Evolutionary conservation across 2,888 invertebrate species (phyloP).

Genomic region (Tinea pellionella): DNA sequence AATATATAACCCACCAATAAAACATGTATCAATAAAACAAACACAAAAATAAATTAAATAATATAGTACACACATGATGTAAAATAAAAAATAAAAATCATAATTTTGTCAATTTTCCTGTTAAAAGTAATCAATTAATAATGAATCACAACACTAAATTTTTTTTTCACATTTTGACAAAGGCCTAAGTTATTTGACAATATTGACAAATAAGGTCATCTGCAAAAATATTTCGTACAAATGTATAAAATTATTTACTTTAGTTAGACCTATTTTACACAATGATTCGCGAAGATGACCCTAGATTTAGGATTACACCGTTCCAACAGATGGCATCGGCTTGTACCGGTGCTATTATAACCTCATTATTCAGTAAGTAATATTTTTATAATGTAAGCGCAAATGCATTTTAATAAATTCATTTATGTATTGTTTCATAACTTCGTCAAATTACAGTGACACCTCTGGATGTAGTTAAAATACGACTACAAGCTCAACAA

Average conservation of each 20-base stretch:
- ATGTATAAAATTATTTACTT: not conserved
- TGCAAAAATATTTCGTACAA: not conserved
- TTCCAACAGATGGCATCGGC: constrained; percentile 87
- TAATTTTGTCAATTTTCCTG: too few relatives aligned
- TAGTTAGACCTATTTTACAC: constrained; percentile 15
- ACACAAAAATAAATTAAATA: too few relatives aligned
- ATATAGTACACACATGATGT: too few relatives aligned
- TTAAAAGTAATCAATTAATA: not conserved
- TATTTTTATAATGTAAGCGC: not conserved
- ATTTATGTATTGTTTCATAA: constrained; percentile 7
- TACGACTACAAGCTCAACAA: constrained; percentile 94
- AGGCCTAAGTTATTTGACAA: not conserved
- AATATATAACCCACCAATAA: too few relatives aligned
- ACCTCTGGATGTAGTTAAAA: constrained; percentile 99
- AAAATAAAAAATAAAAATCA: too few relatives aligned
- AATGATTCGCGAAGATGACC: constrained; percentile 75
- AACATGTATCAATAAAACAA: too few relatives aligned
- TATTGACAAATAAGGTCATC: not conserved
- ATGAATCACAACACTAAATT: not conserved
- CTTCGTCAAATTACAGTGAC: constrained; percentile 78
- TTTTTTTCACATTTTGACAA: not conserved
- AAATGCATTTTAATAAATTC: not conserved
- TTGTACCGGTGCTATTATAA: constrained; percentile 89
- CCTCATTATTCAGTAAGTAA: constrained; percentile 85
- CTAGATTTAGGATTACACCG: constrained; percentile 80